phyloP scores from a whole-genome alignment of 2,113 vertebrate species.

The Sprattus sprattus region DNA sequence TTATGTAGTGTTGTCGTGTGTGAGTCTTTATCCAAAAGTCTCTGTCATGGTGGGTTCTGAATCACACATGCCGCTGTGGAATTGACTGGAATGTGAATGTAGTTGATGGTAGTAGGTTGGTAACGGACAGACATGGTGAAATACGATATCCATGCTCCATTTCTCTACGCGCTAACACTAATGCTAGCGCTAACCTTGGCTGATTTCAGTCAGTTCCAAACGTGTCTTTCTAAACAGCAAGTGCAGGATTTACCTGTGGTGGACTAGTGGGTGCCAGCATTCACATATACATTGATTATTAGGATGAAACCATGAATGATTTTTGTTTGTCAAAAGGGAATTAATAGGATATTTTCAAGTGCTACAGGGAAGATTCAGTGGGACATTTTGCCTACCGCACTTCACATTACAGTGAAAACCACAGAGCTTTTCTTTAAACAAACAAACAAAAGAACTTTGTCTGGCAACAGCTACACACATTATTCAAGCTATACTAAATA shows the following conservation, averaged over 20 bases:
- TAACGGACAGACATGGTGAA: not conserved
- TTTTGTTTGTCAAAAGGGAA: not conserved
- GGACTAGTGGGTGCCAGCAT: not conserved
- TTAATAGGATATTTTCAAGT: conserved; percentile 18
- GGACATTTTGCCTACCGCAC: not conserved
- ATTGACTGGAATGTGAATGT: not conserved
- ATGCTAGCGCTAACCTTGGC: not conserved
- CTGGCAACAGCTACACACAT: conserved; percentile 2
- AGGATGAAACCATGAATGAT: not conserved
- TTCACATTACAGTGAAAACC: conserved; percentile 8
- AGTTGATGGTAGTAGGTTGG: not conserved
- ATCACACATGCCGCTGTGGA: not conserved
- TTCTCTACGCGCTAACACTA: not conserved
- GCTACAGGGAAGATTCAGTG: conserved; percentile 8
- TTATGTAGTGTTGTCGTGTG: not conserved
- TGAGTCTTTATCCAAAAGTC: no score
- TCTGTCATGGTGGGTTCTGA: not conserved
- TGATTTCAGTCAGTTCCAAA: not conserved
- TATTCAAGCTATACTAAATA: conserved; percentile 30
- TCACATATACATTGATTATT: not conserved
- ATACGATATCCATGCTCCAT: not conserved
- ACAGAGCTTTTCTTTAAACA: conserved; percentile 23
- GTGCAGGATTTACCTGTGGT: not conserved
- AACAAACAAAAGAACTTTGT: not conserved
- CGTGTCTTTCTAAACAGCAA: not conserved